phyloP scores from a whole-genome alignment of 2,113 vertebrate species.

The Mobula hypostoma region DNA sequence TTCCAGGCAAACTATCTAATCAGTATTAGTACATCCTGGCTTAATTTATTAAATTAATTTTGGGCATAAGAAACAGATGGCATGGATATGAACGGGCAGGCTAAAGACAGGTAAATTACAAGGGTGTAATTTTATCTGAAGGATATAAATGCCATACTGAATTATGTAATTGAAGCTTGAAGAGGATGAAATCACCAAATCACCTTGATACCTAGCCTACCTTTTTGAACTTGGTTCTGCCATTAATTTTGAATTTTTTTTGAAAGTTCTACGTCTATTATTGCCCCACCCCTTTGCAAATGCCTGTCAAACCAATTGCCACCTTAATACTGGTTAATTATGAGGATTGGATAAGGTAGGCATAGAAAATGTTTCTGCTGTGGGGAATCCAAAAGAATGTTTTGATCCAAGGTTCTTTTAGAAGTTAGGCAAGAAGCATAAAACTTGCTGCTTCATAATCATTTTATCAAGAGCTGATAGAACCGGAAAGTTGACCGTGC shows the following conservation, averaged over 20 bases:
- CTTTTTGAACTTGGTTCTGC: not conserved
- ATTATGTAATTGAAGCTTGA: slow-evolving; percentile 34
- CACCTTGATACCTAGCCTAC: not conserved
- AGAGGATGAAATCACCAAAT: not conserved
- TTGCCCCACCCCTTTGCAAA: not conserved
- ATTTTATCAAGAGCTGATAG: no score
- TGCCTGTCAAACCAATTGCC: not conserved
- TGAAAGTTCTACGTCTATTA: not conserved
- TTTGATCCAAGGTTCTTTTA: no score
- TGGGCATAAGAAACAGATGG: not conserved
- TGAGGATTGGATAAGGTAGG: not conserved
- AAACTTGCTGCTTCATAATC: no score
- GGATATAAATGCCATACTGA: not conserved
- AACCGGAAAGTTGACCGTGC: no score
- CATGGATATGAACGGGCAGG: not conserved
- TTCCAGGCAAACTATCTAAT: not conserved
- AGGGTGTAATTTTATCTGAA: slow-evolving; percentile 29
- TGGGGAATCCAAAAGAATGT: not conserved
- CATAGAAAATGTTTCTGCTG: not conserved
- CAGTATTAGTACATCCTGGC: not conserved
- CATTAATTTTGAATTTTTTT: slow-evolving; percentile 4
- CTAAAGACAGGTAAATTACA: not conserved
- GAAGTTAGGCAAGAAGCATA: no score
- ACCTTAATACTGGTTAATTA: not conserved
- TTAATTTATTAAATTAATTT: not conserved